Conservation (phyloP, 1,140 invertebrate genomes). For the Leptopilina boulardi region DNA sequence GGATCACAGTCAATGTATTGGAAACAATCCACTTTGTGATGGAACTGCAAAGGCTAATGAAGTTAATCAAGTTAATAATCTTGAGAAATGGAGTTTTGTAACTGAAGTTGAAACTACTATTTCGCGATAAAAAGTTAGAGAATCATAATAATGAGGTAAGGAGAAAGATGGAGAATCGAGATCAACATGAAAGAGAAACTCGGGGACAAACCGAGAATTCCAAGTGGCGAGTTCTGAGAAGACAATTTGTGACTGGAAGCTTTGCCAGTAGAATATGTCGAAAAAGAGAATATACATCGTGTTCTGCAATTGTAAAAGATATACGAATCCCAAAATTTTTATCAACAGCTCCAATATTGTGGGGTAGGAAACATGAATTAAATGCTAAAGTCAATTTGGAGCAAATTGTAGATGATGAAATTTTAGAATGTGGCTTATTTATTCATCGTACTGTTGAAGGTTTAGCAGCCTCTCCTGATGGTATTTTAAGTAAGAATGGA, state of each 20-base stretch:
- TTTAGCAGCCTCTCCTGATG: slow-evolving; percentile 1
- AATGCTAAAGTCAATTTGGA: background rate
- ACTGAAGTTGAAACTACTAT: background rate
- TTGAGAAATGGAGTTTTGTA: no score
- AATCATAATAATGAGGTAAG: background rate
- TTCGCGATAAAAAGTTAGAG: background rate
- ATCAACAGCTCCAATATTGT: background rate
- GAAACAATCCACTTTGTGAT: background rate
- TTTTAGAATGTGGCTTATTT: no score
- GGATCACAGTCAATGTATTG: background rate
- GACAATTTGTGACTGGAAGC: background rate
- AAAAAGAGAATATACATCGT: no score
- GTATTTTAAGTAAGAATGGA: background rate
- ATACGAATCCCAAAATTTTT: background rate
- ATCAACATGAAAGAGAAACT: background rate
- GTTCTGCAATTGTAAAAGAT: background rate
- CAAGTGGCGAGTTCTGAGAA: background rate
- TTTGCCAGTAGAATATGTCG: no score
- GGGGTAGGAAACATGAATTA: background rate
- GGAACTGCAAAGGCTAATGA: background rate
- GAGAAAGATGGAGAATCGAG: background rate
- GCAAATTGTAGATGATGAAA: background rate
- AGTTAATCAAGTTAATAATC: background rate
- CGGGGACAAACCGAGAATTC: background rate
- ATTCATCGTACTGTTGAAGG: background rate